Conservation (phyloP, 30 jellyfish, hydroid and myxozoan genomes). For the Sanderia malayensis region DNA sequence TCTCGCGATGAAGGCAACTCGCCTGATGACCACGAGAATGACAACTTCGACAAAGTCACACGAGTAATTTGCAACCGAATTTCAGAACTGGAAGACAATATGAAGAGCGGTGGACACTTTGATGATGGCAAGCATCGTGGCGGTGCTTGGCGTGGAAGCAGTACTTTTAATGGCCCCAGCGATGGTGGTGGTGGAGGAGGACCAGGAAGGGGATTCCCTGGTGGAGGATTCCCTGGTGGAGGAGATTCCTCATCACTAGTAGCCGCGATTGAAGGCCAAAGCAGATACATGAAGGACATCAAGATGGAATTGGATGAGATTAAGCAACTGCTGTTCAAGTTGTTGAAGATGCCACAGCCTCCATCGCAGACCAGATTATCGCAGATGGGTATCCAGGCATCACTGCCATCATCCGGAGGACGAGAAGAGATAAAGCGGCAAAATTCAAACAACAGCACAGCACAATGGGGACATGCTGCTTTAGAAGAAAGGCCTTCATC, state of each 20-base stretch:
- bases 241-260: slow-evolving; percentile 5
- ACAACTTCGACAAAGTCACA: slow-evolving; percentile 88
- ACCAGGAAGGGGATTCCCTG: slow-evolving; percentile 62
- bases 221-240: slow-evolving; percentile 49
- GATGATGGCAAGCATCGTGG: slow-evolving; percentile 43
- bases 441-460: background rate
- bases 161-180: slow-evolving; percentile 35
- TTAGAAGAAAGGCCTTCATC: slow-evolving; percentile 4
- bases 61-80: slow-evolving; percentile 90
- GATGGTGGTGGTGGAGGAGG: slow-evolving; percentile 78
- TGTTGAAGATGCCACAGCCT: slow-evolving; percentile 36
- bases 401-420: no score
- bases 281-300: slow-evolving; percentile 37
- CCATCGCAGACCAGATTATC: slow-evolving; percentile 26
- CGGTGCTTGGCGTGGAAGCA: slow-evolving; percentile 46
- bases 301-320: slow-evolving; percentile 64
- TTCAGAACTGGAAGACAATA: slow-evolving; percentile 81
- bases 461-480: background rate
- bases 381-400: slow-evolving; percentile 5
- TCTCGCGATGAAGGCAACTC: slow-evolving; percentile 98
- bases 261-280: slow-evolving; percentile 59
- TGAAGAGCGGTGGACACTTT: background rate
- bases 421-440: slow-evolving; percentile 18
- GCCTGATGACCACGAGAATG: slow-evolving; percentile 99
- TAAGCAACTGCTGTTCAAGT: slow-evolving; percentile 52